Evolutionary conservation across 2,888 invertebrate genomes (phyloP).

Genomic region (Drosophila quasianomalipes): DNA sequence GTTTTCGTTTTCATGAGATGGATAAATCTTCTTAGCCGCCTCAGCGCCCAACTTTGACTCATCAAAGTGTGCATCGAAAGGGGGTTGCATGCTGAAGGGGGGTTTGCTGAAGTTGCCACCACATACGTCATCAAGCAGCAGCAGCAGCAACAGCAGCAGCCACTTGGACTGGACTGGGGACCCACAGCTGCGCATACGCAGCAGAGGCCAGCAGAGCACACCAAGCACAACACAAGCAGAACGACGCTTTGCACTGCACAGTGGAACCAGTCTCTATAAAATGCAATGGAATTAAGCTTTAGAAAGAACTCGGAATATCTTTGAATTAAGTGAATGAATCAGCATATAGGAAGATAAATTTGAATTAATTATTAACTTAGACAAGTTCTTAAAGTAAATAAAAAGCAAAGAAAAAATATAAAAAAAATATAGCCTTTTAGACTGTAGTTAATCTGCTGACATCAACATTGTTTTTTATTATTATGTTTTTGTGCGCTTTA

Average conservation of each 20-base stretch:
- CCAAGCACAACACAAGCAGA: constrained; percentile 10
- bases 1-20: constrained; percentile 72
- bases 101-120: not conserved
- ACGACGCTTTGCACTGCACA: constrained; percentile 36
- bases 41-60: constrained; percentile 47
- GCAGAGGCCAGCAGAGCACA: constrained; percentile 39
- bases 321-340: not conserved
- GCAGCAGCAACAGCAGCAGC: constrained; percentile 14
- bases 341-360: not conserved
- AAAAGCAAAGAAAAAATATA: not conserved
- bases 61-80: constrained; percentile 24
- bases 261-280: constrained; percentile 11
- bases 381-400: not conserved
- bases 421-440: no score
- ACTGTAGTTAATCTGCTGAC: no score
- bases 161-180: constrained; percentile 26
- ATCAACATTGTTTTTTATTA: no score
- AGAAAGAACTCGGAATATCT: not conserved
- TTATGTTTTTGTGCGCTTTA: no score
- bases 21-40: constrained; percentile 49
- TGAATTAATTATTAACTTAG: not conserved
- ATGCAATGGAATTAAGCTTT: not conserved
- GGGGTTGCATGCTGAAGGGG: not conserved
- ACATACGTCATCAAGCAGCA: constrained; percentile 65
- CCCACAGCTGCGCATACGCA: constrained; percentile 66